Conservation (phyloP, 1,140 invertebrate species). For the Argopecten irradians region DNA sequence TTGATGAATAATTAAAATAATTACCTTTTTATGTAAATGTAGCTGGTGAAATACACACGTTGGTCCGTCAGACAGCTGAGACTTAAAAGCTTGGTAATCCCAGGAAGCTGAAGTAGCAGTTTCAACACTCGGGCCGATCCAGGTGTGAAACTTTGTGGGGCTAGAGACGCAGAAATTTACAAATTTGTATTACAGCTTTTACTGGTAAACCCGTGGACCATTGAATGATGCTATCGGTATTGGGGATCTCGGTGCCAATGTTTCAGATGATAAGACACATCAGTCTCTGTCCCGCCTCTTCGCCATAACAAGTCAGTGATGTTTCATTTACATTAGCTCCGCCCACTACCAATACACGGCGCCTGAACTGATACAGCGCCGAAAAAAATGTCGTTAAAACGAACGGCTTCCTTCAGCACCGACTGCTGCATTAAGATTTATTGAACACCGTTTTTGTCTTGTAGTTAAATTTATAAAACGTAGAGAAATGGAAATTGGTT, state of each 20-base stretch:
- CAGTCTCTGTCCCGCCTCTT: background rate
- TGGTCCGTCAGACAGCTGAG: background rate
- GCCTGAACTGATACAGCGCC: background rate
- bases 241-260: background rate
- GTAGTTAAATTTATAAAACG: slow-evolving; percentile 19
- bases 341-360: background rate
- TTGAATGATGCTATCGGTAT: slow-evolving; percentile 22
- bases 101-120: background rate
- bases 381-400: slow-evolving; percentile 12
- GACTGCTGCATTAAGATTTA: background rate
- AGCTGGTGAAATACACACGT: slow-evolving; percentile 2
- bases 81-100: slow-evolving; percentile 13
- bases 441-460: slow-evolving; percentile 10
- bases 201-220: background rate
- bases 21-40: slow-evolving; percentile 23
- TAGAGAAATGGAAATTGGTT: background rate
- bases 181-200: slow-evolving; percentile 23
- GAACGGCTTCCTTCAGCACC: background rate
- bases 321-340: background rate
- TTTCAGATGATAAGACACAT: background rate
- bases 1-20: slow-evolving; percentile 24
- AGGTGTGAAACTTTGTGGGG: slow-evolving; percentile 15
- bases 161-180: slow-evolving; percentile 9
- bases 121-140: background rate
- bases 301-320: background rate